Evolutionary conservation across 2,888 invertebrate species (phyloP).

Genomic region (Apotomis capreana): DNA sequence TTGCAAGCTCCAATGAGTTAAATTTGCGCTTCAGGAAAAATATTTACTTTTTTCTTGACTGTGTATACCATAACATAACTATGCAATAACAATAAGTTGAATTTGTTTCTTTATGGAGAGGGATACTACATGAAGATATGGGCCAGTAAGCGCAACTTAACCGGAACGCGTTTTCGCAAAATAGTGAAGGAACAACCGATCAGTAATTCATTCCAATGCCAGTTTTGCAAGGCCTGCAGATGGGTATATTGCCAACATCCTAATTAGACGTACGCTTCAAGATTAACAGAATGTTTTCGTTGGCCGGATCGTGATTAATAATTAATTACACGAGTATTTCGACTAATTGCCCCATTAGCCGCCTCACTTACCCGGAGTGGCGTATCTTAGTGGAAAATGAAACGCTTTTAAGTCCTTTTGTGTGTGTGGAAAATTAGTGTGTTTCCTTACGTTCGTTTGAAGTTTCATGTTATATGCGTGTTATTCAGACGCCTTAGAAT

Average conservation of each 20-base stretch:
- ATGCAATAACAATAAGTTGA: too few relatives aligned
- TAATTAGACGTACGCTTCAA: background rate
- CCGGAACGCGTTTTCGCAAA: too few relatives aligned
- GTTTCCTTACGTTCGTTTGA: conserved; percentile 36
- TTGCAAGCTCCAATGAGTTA: too few relatives aligned
- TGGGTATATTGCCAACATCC: background rate
- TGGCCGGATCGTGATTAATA: conserved; percentile 34
- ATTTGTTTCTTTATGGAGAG: too few relatives aligned
- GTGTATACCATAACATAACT: too few relatives aligned
- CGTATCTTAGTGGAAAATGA: background rate
- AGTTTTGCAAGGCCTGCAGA: background rate
- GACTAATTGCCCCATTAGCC: conserved; percentile 54
- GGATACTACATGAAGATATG: too few relatives aligned
- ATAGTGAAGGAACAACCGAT: too few relatives aligned
- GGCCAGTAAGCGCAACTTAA: too few relatives aligned
- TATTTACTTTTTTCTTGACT: too few relatives aligned
- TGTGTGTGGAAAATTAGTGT: conserved; percentile 28
- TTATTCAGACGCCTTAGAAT: background rate
- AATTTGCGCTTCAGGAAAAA: too few relatives aligned
- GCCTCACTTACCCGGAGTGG: background rate
- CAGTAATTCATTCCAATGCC: too few relatives aligned
- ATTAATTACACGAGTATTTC: conserved; percentile 51
- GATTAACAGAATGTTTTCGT: conserved; percentile 23
- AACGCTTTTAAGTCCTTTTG: background rate
- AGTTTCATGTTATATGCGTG: conserved; percentile 11